These are phyloP conservation scores for Meles meles DNA, from an alignment of 2,113 vertebrate genomes.

Conservation along the genomic window DNA sequence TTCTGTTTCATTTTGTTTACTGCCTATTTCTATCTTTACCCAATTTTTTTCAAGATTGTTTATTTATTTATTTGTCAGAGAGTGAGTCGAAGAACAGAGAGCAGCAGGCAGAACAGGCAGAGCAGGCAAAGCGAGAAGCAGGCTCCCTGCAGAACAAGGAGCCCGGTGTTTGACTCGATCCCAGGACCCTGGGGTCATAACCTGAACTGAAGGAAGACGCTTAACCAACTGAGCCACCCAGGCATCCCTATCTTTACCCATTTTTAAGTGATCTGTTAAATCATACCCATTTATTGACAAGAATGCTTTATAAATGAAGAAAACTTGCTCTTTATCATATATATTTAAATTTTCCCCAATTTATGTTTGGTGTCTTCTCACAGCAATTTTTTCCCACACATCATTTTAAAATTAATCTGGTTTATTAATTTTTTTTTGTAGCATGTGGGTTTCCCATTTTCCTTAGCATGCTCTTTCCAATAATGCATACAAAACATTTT, in stretches of 20 bases:
- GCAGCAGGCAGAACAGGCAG: too few species aligned
- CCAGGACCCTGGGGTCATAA: too few species aligned
- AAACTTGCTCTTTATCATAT: background rate
- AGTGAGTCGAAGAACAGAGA: too few species aligned
- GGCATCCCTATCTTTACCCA: background rate
- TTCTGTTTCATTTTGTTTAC: background rate
- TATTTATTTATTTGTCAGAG: too few species aligned
- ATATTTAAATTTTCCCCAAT: background rate
- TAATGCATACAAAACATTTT: background rate
- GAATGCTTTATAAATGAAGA: background rate
- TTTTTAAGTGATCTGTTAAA: background rate
- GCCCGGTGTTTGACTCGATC: accelerated
- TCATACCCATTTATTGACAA: background rate
- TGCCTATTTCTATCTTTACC: background rate
- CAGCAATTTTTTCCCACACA: background rate
- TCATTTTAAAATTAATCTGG: background rate
- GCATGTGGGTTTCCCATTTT: background rate
- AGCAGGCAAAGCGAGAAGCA: too few species aligned
- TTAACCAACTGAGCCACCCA: too few species aligned
- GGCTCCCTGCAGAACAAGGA: too few species aligned
- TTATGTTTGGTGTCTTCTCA: background rate
- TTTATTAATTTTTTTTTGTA: background rate
- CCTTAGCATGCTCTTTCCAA: background rate
- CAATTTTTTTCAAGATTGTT: background rate
- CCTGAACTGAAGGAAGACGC: too few species aligned